Conservation (phyloP, 2,797 vertebrate species). For the Triplophysa bombifrons region DNA sequence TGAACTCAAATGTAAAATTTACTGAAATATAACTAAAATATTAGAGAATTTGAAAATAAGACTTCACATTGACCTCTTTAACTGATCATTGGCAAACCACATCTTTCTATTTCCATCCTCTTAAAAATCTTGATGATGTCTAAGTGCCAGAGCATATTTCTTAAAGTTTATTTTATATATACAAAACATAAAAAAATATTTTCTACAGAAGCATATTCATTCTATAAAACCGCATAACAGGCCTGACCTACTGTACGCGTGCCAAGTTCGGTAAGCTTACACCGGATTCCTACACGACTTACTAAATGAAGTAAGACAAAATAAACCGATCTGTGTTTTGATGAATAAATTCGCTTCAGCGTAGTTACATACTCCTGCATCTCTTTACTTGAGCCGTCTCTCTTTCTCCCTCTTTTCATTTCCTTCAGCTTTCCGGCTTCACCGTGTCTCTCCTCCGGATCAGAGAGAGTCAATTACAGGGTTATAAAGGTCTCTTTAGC, state of each 20-base stretch:
- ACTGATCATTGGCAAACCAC: not conserved
- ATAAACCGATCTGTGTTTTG: not conserved
- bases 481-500: conserved; percentile 79
- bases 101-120: not conserved
- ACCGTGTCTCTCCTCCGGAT: conserved; percentile 65
- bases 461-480: conserved; percentile 75
- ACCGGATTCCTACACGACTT: not conserved
- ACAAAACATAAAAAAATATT: not conserved
- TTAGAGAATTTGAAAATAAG: no score
- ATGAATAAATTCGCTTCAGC: not conserved
- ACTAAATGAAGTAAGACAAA: conserved; percentile 1
- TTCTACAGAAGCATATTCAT: not conserved
- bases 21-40: no score
- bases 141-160: not conserved
- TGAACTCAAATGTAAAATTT: not conserved
- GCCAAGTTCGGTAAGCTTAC: not conserved
- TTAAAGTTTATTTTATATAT: not conserved
- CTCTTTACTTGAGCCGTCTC: not conserved
- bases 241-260: not conserved
- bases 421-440: conserved; percentile 62
- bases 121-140: not conserved
- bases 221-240: not conserved
- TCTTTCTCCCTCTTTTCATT: not conserved
- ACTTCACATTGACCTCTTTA: no score
- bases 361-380: not conserved